These are phyloP conservation scores for Xanthorhoe spadicearia DNA, from an alignment of 2,888 invertebrate species.

Conservation along the genomic window DNA sequence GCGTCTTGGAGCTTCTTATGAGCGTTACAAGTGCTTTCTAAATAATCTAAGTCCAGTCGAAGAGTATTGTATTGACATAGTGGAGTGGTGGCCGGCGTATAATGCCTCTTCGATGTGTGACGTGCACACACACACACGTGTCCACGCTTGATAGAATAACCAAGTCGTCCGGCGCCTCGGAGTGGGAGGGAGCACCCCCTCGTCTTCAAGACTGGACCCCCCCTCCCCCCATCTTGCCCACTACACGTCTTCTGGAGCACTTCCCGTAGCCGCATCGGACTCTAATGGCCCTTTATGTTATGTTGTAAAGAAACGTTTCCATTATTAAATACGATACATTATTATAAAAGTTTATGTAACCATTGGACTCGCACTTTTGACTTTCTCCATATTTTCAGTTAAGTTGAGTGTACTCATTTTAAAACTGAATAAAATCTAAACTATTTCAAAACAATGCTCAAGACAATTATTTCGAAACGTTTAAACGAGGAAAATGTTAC, in stretches of 20 bases:
- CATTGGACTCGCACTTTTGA: background rate
- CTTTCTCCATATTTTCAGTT: background rate
- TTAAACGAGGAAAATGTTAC: slow-evolving; percentile 6
- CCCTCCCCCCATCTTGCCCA: slow-evolving; percentile 76
- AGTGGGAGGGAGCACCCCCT: slow-evolving; percentile 65
- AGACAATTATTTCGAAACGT: background rate
- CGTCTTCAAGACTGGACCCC: slow-evolving; percentile 83
- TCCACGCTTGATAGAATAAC: slow-evolving; percentile 85
- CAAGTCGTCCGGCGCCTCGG: slow-evolving; percentile 80
- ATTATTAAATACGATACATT: slow-evolving; percentile 43
- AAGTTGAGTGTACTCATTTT: background rate
- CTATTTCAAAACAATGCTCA: background rate
- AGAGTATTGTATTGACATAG: slow-evolving; percentile 86
- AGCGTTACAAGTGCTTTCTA: slow-evolving; percentile 86
- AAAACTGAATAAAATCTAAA: background rate
- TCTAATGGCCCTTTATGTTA: slow-evolving; percentile 78
- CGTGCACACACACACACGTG: slow-evolving; percentile 67
- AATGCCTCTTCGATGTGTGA: slow-evolving; percentile 73
- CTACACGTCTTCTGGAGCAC: slow-evolving; percentile 82
- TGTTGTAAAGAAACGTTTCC: slow-evolving; percentile 65
- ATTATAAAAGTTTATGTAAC: background rate
- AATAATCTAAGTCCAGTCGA: slow-evolving; percentile 86
- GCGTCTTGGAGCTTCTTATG: slow-evolving; percentile 84
- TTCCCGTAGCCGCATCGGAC: slow-evolving; percentile 78
- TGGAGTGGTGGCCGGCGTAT: slow-evolving; percentile 85